Conservation (phyloP, 2,797 vertebrate species). For the Artibeus lituratus region DNA sequence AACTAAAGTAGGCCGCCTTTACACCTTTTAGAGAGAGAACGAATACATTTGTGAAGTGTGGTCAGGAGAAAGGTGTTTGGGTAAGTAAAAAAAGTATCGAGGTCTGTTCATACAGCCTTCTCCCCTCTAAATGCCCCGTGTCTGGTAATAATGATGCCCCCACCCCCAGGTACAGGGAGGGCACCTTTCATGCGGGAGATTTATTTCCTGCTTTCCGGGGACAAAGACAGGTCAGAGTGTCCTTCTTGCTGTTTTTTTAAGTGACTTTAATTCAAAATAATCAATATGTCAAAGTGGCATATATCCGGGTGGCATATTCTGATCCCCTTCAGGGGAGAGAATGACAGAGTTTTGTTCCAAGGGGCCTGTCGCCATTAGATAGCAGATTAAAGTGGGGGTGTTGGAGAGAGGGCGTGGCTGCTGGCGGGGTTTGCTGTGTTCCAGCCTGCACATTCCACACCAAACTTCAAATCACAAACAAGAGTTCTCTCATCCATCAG, state of each 20-base stretch:
- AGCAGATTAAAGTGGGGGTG: conserved; percentile 1
- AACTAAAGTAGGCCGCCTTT: not conserved
- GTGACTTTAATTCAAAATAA: not conserved
- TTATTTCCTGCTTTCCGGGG: not conserved
- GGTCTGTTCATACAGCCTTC: not conserved
- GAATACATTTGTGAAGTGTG: not conserved
- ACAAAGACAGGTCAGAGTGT: not conserved
- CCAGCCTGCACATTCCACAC: not conserved
- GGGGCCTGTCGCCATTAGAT: not conserved
- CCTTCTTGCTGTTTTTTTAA: not conserved
- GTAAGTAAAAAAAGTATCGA: not conserved
- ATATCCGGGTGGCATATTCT: not conserved
- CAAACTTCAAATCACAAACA: not conserved
- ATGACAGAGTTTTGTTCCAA: conserved; percentile 1
- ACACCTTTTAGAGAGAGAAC: not conserved
- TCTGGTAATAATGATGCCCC: not conserved
- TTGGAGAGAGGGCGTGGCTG: not conserved
- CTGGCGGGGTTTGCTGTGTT: not conserved
- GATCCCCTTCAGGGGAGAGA: not conserved
- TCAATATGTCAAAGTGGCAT: not conserved
- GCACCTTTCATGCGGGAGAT: not conserved
- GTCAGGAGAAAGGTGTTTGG: not conserved
- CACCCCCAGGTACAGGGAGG: not conserved
- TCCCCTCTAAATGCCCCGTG: not conserved
- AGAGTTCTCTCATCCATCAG: not conserved